These are phyloP conservation scores for Seladonia tumulorum DNA, from an alignment of 2,888 invertebrate genomes.

Conservation along the genomic window DNA sequence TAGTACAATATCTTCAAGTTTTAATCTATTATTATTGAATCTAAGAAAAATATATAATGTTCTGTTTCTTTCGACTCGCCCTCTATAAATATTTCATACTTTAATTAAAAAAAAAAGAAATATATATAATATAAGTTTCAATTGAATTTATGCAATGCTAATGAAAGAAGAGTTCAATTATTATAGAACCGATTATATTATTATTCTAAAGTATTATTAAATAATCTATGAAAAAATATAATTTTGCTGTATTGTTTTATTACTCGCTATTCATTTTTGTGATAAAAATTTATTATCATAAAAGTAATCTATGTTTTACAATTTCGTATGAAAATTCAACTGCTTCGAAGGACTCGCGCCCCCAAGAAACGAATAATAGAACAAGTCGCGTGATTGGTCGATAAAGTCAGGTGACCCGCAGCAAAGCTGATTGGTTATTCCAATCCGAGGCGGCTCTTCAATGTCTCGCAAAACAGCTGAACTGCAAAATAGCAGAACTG, in stretches of 20 bases:
- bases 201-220: slow-evolving; percentile 6
- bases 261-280: not conserved
- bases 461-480: slow-evolving; percentile 14
- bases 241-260: not conserved
- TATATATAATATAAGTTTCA: slow-evolving; percentile 11
- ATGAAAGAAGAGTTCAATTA: not conserved
- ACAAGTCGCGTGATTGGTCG: slow-evolving; percentile 6
- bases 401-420: slow-evolving; percentile 6
- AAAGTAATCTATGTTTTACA: not conserved
- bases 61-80: not conserved
- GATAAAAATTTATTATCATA: not conserved
- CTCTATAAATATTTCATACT: slow-evolving; percentile 17
- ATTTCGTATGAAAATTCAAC: not conserved
- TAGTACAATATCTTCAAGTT: not conserved
- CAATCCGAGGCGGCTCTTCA: slow-evolving; percentile 22
- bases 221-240: slow-evolving; percentile 5
- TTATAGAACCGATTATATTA: slow-evolving; percentile 13
- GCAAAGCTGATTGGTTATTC: slow-evolving; percentile 32
- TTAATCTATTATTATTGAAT: not conserved
- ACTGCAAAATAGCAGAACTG: not conserved
- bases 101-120: slow-evolving; percentile 5
- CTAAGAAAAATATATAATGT: not conserved
- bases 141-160: not conserved
- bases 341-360: not conserved
- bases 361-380: not conserved